phyloP scores from a whole-genome alignment of 2,797 vertebrate genomes.

The Limnodromus scolopaceus region DNA sequence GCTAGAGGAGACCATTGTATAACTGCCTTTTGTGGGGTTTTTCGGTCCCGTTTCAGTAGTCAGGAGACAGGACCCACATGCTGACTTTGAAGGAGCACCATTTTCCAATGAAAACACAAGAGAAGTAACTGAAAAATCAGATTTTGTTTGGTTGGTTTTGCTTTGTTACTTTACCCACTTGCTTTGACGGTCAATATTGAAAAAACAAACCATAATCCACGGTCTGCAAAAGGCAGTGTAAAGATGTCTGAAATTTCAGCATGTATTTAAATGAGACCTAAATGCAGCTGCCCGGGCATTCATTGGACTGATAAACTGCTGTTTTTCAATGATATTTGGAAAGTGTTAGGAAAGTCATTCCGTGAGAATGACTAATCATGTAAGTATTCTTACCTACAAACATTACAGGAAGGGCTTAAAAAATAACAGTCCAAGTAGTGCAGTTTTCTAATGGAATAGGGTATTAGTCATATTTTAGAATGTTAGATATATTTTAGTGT shows the following conservation, averaged over 20 bases:
- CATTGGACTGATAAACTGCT: background rate
- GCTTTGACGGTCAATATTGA: background rate
- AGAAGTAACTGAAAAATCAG: background rate
- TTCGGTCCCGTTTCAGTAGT: background rate
- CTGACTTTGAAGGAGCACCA: background rate
- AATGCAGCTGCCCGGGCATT: background rate
- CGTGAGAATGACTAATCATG: background rate
- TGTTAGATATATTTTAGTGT: background rate
- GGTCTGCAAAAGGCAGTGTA: background rate
- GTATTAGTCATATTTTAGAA: background rate
- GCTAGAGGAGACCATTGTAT: background rate
- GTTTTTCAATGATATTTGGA: background rate
- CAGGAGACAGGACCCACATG: background rate
- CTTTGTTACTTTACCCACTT: background rate
- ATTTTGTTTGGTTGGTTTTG: background rate
- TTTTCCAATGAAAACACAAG: background rate
- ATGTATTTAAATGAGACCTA: background rate
- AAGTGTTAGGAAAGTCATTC: background rate
- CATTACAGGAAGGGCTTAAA: background rate
- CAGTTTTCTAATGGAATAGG: background rate
- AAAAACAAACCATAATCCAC: background rate
- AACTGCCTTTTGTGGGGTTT: background rate
- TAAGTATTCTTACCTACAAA: background rate
- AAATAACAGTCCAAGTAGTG: background rate
- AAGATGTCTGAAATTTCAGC: background rate